Conservation (phyloP, 2,113 vertebrate genomes). For the Cavia aperea region DNA sequence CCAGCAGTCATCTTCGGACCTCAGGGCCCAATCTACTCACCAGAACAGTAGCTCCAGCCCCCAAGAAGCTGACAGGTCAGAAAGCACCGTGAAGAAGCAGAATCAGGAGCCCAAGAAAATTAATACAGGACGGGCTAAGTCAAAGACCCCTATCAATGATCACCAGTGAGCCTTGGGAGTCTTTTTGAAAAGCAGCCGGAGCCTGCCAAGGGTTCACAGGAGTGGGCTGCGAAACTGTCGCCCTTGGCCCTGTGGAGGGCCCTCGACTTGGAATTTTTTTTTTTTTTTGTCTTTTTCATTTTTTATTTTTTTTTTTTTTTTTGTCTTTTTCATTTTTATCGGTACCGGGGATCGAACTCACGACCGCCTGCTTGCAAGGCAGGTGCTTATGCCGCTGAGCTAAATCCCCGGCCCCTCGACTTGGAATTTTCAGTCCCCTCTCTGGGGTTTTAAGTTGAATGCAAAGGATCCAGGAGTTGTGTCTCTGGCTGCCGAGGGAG, state of each 20-base stretch:
- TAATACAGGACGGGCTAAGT: background rate
- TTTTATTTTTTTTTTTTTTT: too few relatives aligned
- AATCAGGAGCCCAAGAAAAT: background rate
- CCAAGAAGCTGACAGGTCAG: background rate
- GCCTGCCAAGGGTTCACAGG: background rate
- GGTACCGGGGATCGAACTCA: too few relatives aligned
- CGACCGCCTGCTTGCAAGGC: too few relatives aligned
- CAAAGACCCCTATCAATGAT: background rate
- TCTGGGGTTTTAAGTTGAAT: background rate
- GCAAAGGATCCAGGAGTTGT: background rate
- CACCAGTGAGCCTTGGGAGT: background rate
- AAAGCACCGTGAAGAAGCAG: background rate
- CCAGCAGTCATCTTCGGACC: background rate
- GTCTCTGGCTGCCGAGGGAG: background rate
- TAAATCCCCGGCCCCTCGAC: too few relatives aligned
- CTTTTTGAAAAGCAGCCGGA: background rate
- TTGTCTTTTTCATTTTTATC: too few relatives aligned
- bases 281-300: too few relatives aligned
- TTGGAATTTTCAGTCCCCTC: background rate
- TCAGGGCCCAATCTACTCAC: background rate
- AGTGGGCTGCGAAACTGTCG: background rate
- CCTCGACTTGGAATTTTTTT: background rate
- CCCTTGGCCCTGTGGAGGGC: background rate
- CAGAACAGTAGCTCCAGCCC: background rate
- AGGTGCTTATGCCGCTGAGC: too few relatives aligned